Base-by-base conservation (phyloP, 1,140 invertebrate genomes). In the Eubasilissa regina region DNA sequence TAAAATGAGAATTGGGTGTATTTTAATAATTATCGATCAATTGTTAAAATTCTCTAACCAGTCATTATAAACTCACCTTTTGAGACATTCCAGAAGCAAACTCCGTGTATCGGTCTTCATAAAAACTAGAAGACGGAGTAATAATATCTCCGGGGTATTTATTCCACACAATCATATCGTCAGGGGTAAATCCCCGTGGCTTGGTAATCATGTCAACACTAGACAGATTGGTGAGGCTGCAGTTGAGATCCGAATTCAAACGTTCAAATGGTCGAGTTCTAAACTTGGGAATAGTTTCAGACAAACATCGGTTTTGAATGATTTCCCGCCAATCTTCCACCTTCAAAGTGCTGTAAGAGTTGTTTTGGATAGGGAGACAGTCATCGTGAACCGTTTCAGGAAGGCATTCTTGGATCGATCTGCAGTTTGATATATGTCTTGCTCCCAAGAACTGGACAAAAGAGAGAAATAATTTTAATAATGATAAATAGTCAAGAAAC, bases 281-380 rank as follows among this genome's bases (percentile, higher is more conserved):
- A 55, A 43, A 10, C 12, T 47, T 55, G 8, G 25, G 44, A 1
- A 6, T 6, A 35, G 58, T 13, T 13, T 78, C 66, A 0, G 53
- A 45, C 7, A 73, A 60, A 43, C 80, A 81, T n/a, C 80, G 66
- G 12, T 68, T 73, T 1, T 76, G 47, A 17, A 81, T 70, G 13
- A 81, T 35, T 53, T 81, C 77, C 55, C 80, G 60, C 80, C 80
- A 81, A 62, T 78, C 77, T n/a, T 81, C 76, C 12, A n/a, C 15
- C 17, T 48, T 58, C 15, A 76, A 44, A 10, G 64, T 17, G 21
- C 51, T 56, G 19, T 35, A 12, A 10, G 45, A 45, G 15, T 80
- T 62, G 43, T 9, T 45, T 7, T 70, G 47, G 45, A 51, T 12
- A 0, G 44, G 47, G 43, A 45, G 17, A 11, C 13, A n/a, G 13